Conservation (phyloP, 2,113 vertebrate genomes). For the Boleophthalmus pectinirostris region DNA sequence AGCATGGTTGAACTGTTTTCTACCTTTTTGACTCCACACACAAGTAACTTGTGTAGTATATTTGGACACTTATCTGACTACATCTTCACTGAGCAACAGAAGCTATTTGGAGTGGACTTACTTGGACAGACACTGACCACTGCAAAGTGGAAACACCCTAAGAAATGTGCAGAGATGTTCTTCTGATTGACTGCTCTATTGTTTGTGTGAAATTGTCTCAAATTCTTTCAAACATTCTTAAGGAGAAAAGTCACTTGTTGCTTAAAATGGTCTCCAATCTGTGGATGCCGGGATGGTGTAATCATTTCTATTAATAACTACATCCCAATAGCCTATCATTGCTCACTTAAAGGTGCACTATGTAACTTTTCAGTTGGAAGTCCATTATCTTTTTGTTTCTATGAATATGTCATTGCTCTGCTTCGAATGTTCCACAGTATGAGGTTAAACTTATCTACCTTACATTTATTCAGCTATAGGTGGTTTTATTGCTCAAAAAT, state of each 20-base stretch:
- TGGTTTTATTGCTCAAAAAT: too few relatives aligned
- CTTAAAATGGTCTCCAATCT: neutral
- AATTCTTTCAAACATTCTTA: too few relatives aligned
- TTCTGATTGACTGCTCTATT: neutral
- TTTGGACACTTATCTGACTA: neutral
- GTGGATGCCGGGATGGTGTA: neutral
- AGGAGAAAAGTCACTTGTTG: neutral
- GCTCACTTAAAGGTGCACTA: too few relatives aligned
- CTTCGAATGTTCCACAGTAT: neutral
- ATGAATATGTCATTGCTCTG: too few relatives aligned
- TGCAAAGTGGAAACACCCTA: neutral
- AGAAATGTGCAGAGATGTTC: neutral
- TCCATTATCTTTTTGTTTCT: too few relatives aligned
- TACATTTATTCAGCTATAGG: too few relatives aligned
- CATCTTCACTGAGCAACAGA: neutral
- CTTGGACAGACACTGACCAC: neutral
- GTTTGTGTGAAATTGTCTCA: too few relatives aligned
- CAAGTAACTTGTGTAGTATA: neutral
- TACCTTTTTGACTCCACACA: neutral
- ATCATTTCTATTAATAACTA: neutral
- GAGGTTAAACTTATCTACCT: neutral
- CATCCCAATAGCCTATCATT: too few relatives aligned
- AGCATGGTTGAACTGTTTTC: neutral
- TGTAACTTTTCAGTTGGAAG: too few relatives aligned
- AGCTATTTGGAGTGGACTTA: neutral